phyloP scores from a whole-genome alignment of 2,888 invertebrate genomes.

The Drosophila meridionalis region DNA sequence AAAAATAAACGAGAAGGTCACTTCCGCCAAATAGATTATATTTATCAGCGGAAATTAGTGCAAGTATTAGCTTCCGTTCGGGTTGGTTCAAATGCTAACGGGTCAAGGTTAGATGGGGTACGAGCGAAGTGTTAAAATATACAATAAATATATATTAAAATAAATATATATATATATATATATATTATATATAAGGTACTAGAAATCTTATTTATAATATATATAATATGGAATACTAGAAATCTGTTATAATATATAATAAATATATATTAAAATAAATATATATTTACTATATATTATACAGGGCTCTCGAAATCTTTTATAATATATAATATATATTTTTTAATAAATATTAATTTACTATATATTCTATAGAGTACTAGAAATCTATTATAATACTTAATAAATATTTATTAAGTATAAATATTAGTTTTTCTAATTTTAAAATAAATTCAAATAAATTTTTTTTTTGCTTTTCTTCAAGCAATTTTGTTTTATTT shows the following conservation, averaged over 20 bases:
- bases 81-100: slow-evolving; percentile 42
- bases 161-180: background rate
- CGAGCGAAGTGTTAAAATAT: background rate
- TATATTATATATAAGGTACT: no score
- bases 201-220: no score
- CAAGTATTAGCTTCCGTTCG: slow-evolving; percentile 50
- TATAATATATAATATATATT: no score
- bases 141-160: background rate
- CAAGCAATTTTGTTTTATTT: slow-evolving; percentile 51
- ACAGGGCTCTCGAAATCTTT: no score
- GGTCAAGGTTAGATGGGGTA: slow-evolving; percentile 31
- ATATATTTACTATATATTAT: no score
- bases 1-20: slow-evolving; percentile 41
- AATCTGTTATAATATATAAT: background rate
- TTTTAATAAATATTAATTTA: no score
- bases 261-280: no score
- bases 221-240: no score
- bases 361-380: no score
- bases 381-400: no score
- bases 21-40: slow-evolving; percentile 53
- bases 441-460: background rate
- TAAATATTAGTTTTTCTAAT: no score
- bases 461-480: slow-evolving; percentile 30
- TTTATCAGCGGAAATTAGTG: slow-evolving; percentile 42
- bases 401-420: no score